phyloP scores from a whole-genome alignment of 2,113 vertebrate genomes.

The Macquaria australasica region DNA sequence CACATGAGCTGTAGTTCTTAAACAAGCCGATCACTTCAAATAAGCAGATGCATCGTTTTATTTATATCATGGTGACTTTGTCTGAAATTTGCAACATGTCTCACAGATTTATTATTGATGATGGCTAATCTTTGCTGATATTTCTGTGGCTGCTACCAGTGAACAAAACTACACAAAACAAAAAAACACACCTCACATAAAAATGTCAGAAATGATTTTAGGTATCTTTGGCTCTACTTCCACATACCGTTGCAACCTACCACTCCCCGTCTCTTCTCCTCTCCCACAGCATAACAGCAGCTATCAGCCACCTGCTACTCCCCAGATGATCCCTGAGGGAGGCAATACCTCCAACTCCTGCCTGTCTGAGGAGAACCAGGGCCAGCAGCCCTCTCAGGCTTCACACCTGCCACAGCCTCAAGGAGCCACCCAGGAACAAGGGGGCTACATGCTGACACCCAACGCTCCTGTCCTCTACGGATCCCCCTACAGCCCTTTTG shows the following conservation, averaged over 20 bases:
- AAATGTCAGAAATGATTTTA: neutral
- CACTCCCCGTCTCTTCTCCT: slow-evolving; percentile 19
- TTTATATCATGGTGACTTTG: neutral
- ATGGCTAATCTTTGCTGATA: neutral
- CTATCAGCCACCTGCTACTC: slow-evolving; percentile 75
- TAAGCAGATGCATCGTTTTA: neutral
- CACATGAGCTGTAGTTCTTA: neutral
- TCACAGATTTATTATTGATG: neutral
- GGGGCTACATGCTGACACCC: slow-evolving; percentile 84
- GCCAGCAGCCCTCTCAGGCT: slow-evolving; percentile 82
- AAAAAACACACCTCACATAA: slow-evolving; percentile 8
- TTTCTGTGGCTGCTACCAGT: slow-evolving; percentile 5
- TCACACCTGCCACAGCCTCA: slow-evolving; percentile 80
- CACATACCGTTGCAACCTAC: neutral
- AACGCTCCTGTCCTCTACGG: slow-evolving; percentile 85
- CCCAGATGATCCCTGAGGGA: slow-evolving; percentile 84
- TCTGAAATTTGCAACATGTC: neutral
- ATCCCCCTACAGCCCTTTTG: slow-evolving; percentile 85
- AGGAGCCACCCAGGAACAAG: slow-evolving; percentile 84
- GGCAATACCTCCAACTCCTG: slow-evolving; percentile 55
- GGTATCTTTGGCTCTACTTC: slow-evolving; percentile 6
- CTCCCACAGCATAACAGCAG: slow-evolving; percentile 79
- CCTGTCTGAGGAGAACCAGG: slow-evolving; percentile 85
- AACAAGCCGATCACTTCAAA: neutral
- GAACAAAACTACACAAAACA: neutral